Evolutionary conservation across 23 tunicate genomes (phyloP).

Genomic region (Oikopleura albicans): DNA sequence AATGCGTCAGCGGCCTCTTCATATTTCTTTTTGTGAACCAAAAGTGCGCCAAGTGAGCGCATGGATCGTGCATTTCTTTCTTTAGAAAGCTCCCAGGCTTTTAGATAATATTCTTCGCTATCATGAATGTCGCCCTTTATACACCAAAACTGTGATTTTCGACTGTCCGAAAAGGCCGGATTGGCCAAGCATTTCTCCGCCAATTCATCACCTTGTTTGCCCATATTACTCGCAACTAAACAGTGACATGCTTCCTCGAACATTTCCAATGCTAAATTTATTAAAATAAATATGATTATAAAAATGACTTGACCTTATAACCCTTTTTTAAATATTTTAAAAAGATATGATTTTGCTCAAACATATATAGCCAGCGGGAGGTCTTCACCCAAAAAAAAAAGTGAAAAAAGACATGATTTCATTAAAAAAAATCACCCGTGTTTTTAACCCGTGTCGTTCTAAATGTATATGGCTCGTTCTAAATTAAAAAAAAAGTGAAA

Average conservation of each 20-base stretch:
- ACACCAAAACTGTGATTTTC: neutral
- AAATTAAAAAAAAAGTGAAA: no score
- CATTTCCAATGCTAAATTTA: neutral
- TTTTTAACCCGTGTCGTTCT: no score
- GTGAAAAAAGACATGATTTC: no score
- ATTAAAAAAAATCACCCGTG: no score
- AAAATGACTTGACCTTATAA: neutral
- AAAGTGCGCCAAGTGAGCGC: conserved; percentile 46
- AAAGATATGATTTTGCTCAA: no score
- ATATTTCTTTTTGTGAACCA: conserved; percentile 32
- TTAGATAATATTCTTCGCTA: conserved; percentile 20
- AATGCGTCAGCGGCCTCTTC: conserved; percentile 51
- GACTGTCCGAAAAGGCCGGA: neutral
- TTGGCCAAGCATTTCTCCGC: neutral
- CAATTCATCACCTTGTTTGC: neutral
- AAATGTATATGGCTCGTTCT: no score
- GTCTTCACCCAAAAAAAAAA: no score
- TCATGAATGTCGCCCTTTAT: neutral
- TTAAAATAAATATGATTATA: no score
- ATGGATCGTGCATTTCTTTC: conserved; percentile 40
- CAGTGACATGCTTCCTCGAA: neutral
- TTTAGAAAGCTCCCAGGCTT: conserved; percentile 60
- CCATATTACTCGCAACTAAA: neutral
- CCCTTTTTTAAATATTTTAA: neutral
- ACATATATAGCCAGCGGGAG: no score